A percentile compares a stretch with the other conserved stretches of the same genome.
These are phyloP conservation scores for Erebia epiphron DNA, from an alignment of 2,888 invertebrate species.

Conservation along the genomic window DNA sequence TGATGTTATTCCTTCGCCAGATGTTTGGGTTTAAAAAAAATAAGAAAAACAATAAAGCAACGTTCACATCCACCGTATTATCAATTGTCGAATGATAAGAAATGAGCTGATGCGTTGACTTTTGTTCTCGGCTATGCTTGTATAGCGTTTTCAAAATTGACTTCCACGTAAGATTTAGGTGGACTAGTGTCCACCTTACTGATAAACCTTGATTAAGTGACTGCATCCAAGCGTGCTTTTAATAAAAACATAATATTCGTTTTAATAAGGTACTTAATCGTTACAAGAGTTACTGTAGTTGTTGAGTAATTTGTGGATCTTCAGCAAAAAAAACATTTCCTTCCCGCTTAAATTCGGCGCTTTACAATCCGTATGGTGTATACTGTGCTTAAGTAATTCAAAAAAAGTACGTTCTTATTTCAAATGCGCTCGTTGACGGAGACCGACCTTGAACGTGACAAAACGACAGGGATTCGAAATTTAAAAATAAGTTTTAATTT, in stretches of 20 bases:
- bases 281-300: too few relatives aligned
- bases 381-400: not conserved
- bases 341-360: not conserved
- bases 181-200: too few relatives aligned
- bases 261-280: too few relatives aligned
- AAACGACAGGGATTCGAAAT: constrained; percentile 69
- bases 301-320: too few relatives aligned
- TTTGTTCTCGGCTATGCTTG: too few relatives aligned
- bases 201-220: too few relatives aligned
- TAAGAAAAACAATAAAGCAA: constrained; percentile 14
- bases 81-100: not conserved
- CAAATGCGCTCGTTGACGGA: constrained; percentile 53
- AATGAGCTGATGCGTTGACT: too few relatives aligned
- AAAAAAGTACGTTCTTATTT: constrained; percentile 36
- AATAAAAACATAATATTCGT: too few relatives aligned
- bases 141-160: too few relatives aligned
- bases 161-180: too few relatives aligned
- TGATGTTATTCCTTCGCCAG: constrained; percentile 52
- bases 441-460: constrained; percentile 79
- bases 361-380: not conserved
- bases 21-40: constrained; percentile 57
- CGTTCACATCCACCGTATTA: not conserved
- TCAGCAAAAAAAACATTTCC: too few relatives aligned
- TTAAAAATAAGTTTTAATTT: constrained; percentile 70
- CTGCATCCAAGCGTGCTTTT: too few relatives aligned